These are phyloP conservation scores for Erpetoichthys calabaricus DNA, from an alignment of 2,797 vertebrate genomes.

Conservation along the genomic window DNA sequence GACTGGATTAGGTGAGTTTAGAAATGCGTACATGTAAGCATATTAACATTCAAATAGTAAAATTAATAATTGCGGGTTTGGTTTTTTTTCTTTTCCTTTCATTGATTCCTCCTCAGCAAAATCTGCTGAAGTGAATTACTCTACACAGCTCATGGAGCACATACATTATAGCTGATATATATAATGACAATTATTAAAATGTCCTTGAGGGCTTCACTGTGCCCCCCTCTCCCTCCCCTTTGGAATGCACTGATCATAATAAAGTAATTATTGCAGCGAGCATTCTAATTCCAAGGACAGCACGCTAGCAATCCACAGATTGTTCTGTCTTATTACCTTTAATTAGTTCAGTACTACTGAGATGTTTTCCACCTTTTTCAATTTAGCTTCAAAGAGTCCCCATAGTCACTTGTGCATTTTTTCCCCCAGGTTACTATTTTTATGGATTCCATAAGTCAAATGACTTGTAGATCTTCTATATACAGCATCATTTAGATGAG, in stretches of 20 bases:
- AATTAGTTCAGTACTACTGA: conserved; percentile 1
- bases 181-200: conserved; percentile 4
- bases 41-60: too few relatives aligned
- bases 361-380: conserved; percentile 5
- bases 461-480: neutral
- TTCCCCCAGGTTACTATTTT: neutral
- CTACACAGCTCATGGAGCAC: neutral
- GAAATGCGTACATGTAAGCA: too few relatives aligned
- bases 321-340: neutral
- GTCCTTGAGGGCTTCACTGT: neutral
- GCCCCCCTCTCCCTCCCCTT: neutral
- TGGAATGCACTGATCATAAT: neutral
- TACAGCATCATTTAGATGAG: too few relatives aligned
- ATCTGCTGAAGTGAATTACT: too few relatives aligned
- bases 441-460: neutral
- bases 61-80: too few relatives aligned
- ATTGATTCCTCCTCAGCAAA: too few relatives aligned
- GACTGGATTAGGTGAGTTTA: too few relatives aligned
- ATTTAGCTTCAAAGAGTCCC: neutral
- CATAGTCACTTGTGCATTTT: neutral
- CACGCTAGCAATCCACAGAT: conserved; percentile 3
- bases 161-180: neutral
- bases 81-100: too few relatives aligned
- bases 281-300: conserved; percentile 5
- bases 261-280: conserved; percentile 1